phyloP scores from a whole-genome alignment of 2,113 vertebrate genomes.

The Cyprinodon variegatus region DNA sequence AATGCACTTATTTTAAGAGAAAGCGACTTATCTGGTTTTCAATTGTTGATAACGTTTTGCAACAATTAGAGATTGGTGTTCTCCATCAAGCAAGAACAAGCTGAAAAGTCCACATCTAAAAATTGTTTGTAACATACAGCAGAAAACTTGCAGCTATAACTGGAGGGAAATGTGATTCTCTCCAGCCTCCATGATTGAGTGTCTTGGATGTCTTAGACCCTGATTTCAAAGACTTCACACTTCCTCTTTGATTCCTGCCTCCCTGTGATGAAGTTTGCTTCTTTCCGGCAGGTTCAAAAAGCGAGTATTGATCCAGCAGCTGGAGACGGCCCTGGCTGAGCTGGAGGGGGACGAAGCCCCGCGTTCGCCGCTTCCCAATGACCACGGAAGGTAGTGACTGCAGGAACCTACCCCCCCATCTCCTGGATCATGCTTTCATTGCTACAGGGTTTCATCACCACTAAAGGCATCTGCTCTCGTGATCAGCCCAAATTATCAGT shows the following conservation, averaged over 20 bases:
- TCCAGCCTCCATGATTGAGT: no score
- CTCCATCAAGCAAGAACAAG: neutral
- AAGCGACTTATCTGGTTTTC: no score
- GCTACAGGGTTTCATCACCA: slow-evolving; percentile 5
- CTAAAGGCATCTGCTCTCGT: neutral
- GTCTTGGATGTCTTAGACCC: neutral
- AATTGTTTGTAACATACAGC: neutral
- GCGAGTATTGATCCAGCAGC: slow-evolving; percentile 96
- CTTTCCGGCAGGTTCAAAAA: slow-evolving; percentile 91
- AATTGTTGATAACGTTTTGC: no score
- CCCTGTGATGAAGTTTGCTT: neutral
- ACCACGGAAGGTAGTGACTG: slow-evolving; percentile 84
- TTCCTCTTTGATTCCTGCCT: neutral
- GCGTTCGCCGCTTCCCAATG: slow-evolving; percentile 80
- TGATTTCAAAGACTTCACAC: neutral
- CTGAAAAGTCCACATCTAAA: neutral
- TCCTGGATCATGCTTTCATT: neutral
- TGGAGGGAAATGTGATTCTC: no score
- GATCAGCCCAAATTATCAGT: slow-evolving; percentile 37
- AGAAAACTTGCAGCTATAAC: neutral
- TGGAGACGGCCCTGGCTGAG: slow-evolving; percentile 88
- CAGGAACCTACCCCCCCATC: neutral
- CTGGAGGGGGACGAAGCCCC: slow-evolving; percentile 81
- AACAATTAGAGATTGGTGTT: neutral
- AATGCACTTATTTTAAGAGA: no score